Evolutionary conservation across 1,140 invertebrate species (phyloP).

Genomic region (Trialeurodes vaporariorum): DNA sequence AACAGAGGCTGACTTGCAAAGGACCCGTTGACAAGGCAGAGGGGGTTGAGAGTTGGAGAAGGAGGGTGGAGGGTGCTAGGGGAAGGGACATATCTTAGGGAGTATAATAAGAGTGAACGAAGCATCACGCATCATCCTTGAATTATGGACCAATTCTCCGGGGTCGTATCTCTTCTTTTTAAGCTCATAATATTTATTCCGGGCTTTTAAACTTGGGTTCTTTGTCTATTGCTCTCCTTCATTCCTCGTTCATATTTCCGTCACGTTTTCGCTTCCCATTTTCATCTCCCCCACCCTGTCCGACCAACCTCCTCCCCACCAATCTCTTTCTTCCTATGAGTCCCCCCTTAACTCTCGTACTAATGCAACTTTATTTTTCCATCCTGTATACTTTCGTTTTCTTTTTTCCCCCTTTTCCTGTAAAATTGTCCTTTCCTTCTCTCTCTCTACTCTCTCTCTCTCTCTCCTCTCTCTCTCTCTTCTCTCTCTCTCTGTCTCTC

Average conservation of each 20-base stretch:
- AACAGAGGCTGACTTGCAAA: too few relatives aligned
- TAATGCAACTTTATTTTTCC: too few relatives aligned
- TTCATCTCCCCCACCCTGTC: neutral
- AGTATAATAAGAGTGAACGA: neutral
- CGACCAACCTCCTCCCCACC: neutral
- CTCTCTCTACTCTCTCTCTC: too few relatives aligned
- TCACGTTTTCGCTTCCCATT: neutral
- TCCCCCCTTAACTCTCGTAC: too few relatives aligned
- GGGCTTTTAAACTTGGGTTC: neutral
- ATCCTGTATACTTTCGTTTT: too few relatives aligned
- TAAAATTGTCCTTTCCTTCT: too few relatives aligned
- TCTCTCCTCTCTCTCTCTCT: too few relatives aligned
- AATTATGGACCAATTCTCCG: neutral
- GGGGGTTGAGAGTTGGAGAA: too few relatives aligned
- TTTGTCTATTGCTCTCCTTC: neutral
- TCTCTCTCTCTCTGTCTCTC: too few relatives aligned
- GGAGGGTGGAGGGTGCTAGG: neutral
- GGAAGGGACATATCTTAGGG: neutral
- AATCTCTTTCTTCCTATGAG: neutral
- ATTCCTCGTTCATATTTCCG: neutral
- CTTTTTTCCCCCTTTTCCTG: too few relatives aligned
- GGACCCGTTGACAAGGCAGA: too few relatives aligned
- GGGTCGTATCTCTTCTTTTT: neutral
- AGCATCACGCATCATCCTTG: neutral
- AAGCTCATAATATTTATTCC: neutral